Conservation (phyloP, 2,888 invertebrate species). For the Anthophora plumipes region DNA sequence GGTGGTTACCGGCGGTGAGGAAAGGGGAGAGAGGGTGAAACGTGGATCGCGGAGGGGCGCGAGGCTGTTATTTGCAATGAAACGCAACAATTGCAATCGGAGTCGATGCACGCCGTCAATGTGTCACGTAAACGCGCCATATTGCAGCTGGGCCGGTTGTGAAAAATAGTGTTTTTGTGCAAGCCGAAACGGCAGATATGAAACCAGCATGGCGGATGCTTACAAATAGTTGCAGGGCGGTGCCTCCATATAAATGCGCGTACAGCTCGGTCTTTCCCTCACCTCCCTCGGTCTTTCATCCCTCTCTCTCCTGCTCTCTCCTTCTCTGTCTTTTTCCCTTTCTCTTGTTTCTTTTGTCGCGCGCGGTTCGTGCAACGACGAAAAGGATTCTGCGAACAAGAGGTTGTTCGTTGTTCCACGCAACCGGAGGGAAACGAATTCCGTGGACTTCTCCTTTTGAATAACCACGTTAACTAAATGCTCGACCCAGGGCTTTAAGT, state of each 20-base stretch:
- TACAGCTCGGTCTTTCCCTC: conserved; percentile 55
- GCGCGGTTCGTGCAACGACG: conserved; percentile 65
- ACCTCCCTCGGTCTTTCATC: conserved; percentile 39
- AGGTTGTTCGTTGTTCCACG: conserved; percentile 27
- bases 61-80: conserved; percentile 80
- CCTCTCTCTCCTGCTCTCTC: not conserved
- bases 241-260: conserved; percentile 75
- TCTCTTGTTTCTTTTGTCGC: conserved; percentile 32
- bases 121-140: conserved; percentile 72
- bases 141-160: conserved; percentile 68
- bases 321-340: too few species aligned
- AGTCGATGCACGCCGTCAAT: conserved; percentile 67
- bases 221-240: conserved; percentile 84
- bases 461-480: conserved; percentile 26
- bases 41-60: conserved; percentile 15
- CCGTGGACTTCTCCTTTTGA: conserved; percentile 22
- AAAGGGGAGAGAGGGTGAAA: conserved; percentile 2
- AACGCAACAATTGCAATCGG: conserved; percentile 80
- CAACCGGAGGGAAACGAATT: conserved; percentile 32
- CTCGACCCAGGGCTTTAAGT: conserved; percentile 34
- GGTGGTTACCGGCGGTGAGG: not conserved
- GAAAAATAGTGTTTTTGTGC: conserved; percentile 80
- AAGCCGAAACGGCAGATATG: conserved; percentile 81
- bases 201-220: conserved; percentile 84
- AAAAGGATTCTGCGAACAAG: conserved; percentile 67